Evolutionary conservation across 2,888 invertebrate genomes (phyloP), one percentile per base, ranked within the genome.

Genomic region (Eretmocerus hayati): DNA sequence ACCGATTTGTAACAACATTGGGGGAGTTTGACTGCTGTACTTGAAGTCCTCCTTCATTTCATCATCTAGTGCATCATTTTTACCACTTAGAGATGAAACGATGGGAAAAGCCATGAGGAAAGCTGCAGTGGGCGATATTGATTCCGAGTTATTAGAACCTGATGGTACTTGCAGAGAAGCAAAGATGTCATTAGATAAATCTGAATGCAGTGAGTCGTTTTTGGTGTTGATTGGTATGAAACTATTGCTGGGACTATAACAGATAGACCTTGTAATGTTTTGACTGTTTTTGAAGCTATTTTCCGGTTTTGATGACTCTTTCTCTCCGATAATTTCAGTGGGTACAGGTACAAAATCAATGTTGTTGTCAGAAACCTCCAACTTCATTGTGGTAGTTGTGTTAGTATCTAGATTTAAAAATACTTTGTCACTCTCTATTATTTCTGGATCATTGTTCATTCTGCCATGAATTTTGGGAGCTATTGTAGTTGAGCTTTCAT

Each of bases 101-200:
- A 86, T 68, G 1, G 87, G 87, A 62, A 86, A 87, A 2, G 85
- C 83, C 73, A 84, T 77, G 11, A 87, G 72, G 64, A 86, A 86
- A 2, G 87, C 87, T 13, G 86, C 87, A 2, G 86, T 86, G 5
- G 87, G 86, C 2, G 86, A 86, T 42, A 81, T 78, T 2, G 80
- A 79, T 60, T 80, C 79, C 3, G 79, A 75, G 66, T 78, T 75
- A 59, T 77, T 75, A 16, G 75, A 75, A 49, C 75, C 76, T 2
- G 69, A 67, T 9, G 78, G 77, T 9, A 79, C 79, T 62, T 79
- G 77, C 22, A 81, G 67, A 6, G 79, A 77, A 1, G 79, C 78
- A 61, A 81, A 80, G 49, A 81, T 74, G 62, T 81, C 81, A 57
- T 77, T 78, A 3, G 79, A 77, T 48, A 80, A 66, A 58, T 80